These are phyloP conservation scores for Lordiphosa mommai DNA, from an alignment of 1,140 invertebrate species.

Conservation along the genomic window DNA sequence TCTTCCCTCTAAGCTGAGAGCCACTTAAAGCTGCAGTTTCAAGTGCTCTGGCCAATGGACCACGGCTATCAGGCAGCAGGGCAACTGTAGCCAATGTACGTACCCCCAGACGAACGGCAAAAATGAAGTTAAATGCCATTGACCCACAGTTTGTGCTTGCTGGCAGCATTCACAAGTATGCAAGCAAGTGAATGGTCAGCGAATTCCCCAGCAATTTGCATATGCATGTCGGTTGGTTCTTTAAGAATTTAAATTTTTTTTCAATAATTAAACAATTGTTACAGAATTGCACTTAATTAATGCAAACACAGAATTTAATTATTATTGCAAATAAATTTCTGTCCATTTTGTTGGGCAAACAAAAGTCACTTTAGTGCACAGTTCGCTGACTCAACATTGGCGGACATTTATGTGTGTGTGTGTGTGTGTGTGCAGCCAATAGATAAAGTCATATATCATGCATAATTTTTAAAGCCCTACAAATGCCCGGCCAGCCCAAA, in stretches of 20 bases:
- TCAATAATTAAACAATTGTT: not conserved
- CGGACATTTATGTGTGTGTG: slow-evolving; percentile 14
- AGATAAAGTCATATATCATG: slow-evolving; percentile 75
- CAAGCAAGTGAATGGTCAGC: slow-evolving; percentile 15
- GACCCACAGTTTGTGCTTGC: slow-evolving; percentile 17
- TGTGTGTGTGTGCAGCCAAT: slow-evolving; percentile 43
- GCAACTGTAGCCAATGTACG: slow-evolving; percentile 9
- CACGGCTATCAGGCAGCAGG: slow-evolving; percentile 2
- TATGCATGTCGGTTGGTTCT: slow-evolving; percentile 19
- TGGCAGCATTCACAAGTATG: not conserved
- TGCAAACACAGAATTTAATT: slow-evolving; percentile 10
- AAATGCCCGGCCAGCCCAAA: not conserved
- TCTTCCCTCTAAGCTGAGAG: not conserved
- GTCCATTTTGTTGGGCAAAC: slow-evolving; percentile 35
- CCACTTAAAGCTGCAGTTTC: slow-evolving; percentile 30
- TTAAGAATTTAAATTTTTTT: slow-evolving; percentile 1
- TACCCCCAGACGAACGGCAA: slow-evolving; percentile 17
- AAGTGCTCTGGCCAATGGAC: slow-evolving; percentile 11
- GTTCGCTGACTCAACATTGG: slow-evolving; percentile 6
- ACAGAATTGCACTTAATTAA: slow-evolving; percentile 16
- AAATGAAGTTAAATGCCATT: slow-evolving; percentile 49
- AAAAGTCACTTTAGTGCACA: slow-evolving; percentile 27
- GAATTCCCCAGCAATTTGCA: slow-evolving; percentile 25
- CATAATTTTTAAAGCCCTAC: slow-evolving; percentile 50
- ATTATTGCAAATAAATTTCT: slow-evolving; percentile 33